Evolutionary conservation across 1,140 invertebrate species (phyloP).

Genomic region (Phenacoccus solenopsis): DNA sequence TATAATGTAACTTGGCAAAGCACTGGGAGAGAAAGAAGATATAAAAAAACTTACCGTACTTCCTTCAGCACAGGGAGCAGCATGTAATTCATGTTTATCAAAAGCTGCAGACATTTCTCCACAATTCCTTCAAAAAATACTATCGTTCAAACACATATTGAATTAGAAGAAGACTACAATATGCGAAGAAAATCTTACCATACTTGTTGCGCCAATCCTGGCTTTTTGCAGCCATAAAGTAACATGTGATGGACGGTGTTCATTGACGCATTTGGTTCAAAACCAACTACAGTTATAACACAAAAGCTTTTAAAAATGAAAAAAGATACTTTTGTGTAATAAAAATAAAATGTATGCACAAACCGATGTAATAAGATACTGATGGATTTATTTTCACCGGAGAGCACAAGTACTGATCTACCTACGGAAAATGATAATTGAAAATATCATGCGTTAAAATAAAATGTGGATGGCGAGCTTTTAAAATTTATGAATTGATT

Average conservation of each 20-base stretch:
- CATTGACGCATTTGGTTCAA: slow-evolving; percentile 85
- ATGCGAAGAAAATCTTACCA: slow-evolving; percentile 47
- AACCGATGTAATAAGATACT: slow-evolving; percentile 62
- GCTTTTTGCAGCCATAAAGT: slow-evolving; percentile 79
- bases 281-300: slow-evolving; percentile 56
- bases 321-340: not conserved
- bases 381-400: slow-evolving; percentile 57
- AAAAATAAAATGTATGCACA: slow-evolving; percentile 26
- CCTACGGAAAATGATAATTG: slow-evolving; percentile 41
- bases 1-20: not conserved
- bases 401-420: slow-evolving; percentile 73
- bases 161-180: not conserved
- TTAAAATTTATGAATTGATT: not conserved
- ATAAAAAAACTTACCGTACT: slow-evolving; percentile 44
- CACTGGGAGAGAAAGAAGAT: not conserved
- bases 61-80: slow-evolving; percentile 54
- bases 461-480: not conserved
- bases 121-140: slow-evolving; percentile 65
- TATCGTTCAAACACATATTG: not conserved
- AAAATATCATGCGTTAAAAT: not conserved
- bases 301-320: not conserved
- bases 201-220: slow-evolving; percentile 59
- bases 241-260: slow-evolving; percentile 90
- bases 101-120: slow-evolving; percentile 68
- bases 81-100: slow-evolving; percentile 34